Conservation (phyloP, 2,797 vertebrate genomes). For the Pogonophryne albipinna region DNA sequence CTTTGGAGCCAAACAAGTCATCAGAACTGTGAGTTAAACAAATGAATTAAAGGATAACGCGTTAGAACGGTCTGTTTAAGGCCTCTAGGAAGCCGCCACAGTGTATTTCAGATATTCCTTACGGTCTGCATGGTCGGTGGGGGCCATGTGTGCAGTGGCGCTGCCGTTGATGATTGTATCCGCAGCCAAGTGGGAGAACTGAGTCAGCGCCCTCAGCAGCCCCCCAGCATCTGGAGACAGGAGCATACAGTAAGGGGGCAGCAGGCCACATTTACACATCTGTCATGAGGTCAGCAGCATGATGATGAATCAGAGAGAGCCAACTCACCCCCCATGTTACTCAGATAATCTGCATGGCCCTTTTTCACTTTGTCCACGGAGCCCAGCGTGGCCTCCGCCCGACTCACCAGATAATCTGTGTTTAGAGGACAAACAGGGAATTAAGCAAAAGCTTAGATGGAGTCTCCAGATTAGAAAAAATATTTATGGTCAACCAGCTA, state of each 20-base stretch:
- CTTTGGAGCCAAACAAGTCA: no score
- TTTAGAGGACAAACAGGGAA: slow-evolving; percentile 33
- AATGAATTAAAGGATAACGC: no score
- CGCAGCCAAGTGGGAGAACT: slow-evolving; percentile 91
- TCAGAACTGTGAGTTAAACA: no score
- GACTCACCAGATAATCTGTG: slow-evolving; percentile 94
- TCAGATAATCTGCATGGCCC: slow-evolving; percentile 90
- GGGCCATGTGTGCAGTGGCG: slow-evolving; percentile 93
- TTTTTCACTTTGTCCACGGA: slow-evolving; percentile 88
- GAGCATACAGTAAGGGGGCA: slow-evolving; percentile 32
- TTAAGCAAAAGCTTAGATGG: background rate
- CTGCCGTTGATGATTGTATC: slow-evolving; percentile 94
- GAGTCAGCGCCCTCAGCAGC: slow-evolving; percentile 91
- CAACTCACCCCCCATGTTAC: slow-evolving; percentile 87
- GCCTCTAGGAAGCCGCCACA: no score
- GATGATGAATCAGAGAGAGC: background rate
- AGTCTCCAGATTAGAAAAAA: background rate
- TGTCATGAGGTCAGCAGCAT: slow-evolving; percentile 20
- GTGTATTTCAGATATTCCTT: slow-evolving; percentile 40
- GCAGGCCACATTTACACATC: slow-evolving; percentile 7
- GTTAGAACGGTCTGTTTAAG: no score
- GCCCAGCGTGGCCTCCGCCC: slow-evolving; percentile 89
- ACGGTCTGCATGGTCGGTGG: slow-evolving; percentile 89
- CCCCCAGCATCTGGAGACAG: slow-evolving; percentile 87
- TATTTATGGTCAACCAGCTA: background rate